phyloP scores from a whole-genome alignment of 2,797 vertebrate genomes.

The Orientallactaga sibirica region DNA sequence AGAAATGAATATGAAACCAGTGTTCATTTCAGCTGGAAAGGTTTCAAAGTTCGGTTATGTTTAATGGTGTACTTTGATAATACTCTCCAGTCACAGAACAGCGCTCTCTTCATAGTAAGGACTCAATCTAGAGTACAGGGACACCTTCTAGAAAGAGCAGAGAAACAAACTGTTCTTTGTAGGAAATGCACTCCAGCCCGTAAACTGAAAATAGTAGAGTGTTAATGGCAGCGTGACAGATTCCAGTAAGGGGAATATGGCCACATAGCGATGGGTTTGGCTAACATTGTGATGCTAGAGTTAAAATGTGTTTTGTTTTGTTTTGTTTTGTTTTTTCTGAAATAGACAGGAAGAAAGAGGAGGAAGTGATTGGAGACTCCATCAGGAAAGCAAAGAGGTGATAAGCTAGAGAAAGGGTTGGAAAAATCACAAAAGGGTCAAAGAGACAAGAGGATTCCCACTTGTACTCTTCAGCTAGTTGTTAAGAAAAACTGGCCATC shows the following conservation, averaged over 20 bases:
- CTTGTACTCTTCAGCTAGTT: slow-evolving; percentile 18
- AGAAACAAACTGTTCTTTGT: slow-evolving; percentile 67
- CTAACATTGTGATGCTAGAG: background rate
- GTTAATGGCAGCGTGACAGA: slow-evolving; percentile 55
- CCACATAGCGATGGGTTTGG: background rate
- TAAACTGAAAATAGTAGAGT: slow-evolving; percentile 67
- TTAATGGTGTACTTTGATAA: slow-evolving; percentile 81
- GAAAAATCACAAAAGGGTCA: slow-evolving; percentile 34
- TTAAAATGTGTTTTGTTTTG: background rate
- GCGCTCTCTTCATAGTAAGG: slow-evolving; percentile 37
- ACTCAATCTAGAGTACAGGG: background rate
- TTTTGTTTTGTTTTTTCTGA: background rate
- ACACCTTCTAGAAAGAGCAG: slow-evolving; percentile 61
- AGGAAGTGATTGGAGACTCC: background rate
- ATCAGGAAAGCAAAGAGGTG: background rate
- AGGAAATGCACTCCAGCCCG: slow-evolving; percentile 62
- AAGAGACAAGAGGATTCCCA: background rate
- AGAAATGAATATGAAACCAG: slow-evolving; percentile 80
- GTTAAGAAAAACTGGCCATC: background rate
- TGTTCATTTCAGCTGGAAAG: slow-evolving; percentile 80
- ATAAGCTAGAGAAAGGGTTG: background rate
- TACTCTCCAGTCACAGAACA: slow-evolving; percentile 78
- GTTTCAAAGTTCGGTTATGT: slow-evolving; percentile 81
- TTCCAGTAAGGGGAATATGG: slow-evolving; percentile 42
- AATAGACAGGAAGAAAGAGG: slow-evolving; percentile 5